Percentiles rank a stretch among this genome's conserved stretches.
These are phyloP conservation scores for Germaria angustata DNA, from an alignment of 2,888 invertebrate species.

Conservation along the genomic window DNA sequence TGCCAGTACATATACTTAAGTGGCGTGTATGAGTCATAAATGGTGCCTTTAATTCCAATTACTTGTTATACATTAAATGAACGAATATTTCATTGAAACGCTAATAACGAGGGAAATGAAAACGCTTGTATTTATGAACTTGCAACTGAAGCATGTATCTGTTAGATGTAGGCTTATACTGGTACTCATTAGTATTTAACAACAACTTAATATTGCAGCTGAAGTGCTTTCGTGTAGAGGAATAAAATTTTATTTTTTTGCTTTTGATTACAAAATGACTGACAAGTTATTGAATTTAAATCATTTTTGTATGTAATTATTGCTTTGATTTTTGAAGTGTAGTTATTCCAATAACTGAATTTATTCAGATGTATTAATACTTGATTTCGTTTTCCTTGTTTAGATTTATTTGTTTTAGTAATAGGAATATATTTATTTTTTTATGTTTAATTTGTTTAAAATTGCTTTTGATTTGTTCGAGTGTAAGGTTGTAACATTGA, in stretches of 20 bases:
- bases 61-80: conserved; percentile 53
- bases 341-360: conserved; percentile 18
- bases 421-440: background rate
- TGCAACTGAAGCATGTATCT: background rate
- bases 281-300: conserved; percentile 64
- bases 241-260: background rate
- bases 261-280: conserved; percentile 36
- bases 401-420: conserved; percentile 30
- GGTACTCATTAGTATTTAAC: background rate
- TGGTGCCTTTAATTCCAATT: conserved; percentile 14
- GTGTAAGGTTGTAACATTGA: conserved; percentile 63
- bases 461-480: conserved; percentile 26
- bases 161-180: conserved; percentile 7
- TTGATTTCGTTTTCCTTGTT: conserved; percentile 37
- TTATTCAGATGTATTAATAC: conserved; percentile 3
- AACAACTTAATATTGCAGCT: conserved; percentile 1
- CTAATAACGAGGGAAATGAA: conserved; percentile 13
- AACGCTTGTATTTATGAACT: background rate
- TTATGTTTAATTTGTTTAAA: background rate
- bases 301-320: conserved; percentile 48
- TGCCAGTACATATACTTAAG: background rate
- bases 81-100: conserved; percentile 37
- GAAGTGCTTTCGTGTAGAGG: conserved; percentile 1
- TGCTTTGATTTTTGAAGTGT: conserved; percentile 56
- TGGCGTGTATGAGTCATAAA: conserved; percentile 22